These are phyloP conservation scores for Corvus hawaiiensis DNA, from an alignment of 2,113 vertebrate genomes.

Conservation along the genomic window DNA sequence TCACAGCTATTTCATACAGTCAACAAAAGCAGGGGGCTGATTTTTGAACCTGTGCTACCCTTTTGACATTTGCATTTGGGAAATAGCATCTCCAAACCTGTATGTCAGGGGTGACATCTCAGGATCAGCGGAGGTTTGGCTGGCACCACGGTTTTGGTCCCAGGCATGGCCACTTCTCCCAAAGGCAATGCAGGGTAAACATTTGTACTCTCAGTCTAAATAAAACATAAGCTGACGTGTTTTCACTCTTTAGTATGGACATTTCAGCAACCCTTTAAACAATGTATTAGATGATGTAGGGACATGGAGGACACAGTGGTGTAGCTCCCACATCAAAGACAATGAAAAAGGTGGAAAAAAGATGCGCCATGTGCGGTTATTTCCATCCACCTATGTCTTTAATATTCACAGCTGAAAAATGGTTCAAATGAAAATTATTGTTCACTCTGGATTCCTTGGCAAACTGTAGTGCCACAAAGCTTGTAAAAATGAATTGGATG, in stretches of 20 bases:
- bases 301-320: background rate
- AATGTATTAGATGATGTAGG: background rate
- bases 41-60: background rate
- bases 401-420: background rate
- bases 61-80: background rate
- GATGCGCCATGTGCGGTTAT: background rate
- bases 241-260: background rate
- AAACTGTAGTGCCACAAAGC: background rate
- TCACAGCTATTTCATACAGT: background rate
- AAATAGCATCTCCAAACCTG: background rate
- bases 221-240: background rate
- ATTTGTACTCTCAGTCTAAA: background rate
- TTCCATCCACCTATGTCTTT: background rate
- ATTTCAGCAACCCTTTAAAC: background rate
- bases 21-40: background rate
- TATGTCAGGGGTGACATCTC: background rate
- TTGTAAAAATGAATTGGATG: background rate
- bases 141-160: background rate
- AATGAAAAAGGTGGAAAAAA: background rate
- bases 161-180: background rate
- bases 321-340: background rate
- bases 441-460: background rate
- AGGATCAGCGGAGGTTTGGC: background rate
- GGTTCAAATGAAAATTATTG: background rate
- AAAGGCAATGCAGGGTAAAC: background rate